These are phyloP conservation scores for Drosophila repletoides DNA, from an alignment of 1,140 invertebrate genomes.

Conservation along the genomic window DNA sequence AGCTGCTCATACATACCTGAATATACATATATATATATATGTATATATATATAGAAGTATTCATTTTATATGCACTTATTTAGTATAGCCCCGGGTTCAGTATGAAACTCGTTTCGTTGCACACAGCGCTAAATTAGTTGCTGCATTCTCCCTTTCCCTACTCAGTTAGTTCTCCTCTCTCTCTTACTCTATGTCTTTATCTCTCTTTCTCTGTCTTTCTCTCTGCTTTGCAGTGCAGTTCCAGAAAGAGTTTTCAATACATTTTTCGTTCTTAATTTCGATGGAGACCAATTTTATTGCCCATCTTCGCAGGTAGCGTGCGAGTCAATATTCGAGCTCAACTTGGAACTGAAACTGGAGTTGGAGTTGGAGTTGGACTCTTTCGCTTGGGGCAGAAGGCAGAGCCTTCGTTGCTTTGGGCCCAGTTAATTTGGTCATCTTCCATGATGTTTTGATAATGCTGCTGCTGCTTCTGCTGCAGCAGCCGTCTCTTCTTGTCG, in stretches of 20 bases:
- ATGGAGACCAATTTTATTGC: constrained; percentile 79
- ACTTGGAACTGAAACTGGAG: background rate
- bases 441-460: constrained; percentile 81
- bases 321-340: constrained; percentile 14
- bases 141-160: constrained; percentile 10
- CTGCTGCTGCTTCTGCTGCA: constrained; percentile 32
- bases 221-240: constrained; percentile 26
- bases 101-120: constrained; percentile 71
- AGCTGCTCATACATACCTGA: constrained; percentile 36
- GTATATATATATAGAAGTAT: constrained; percentile 15
- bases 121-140: constrained; percentile 74
- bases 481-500: constrained; percentile 38
- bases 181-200: background rate
- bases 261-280: constrained; percentile 79
- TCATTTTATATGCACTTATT: constrained; percentile 5
- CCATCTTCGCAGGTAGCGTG: constrained; percentile 53
- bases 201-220: background rate
- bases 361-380: background rate
- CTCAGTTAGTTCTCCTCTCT: background rate
- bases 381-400: constrained; percentile 2
- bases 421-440: constrained; percentile 78
- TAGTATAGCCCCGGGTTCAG: background rate
- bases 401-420: constrained; percentile 28
- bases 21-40: constrained; percentile 35
- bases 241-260: constrained; percentile 62